A percentile compares a stretch with the other conserved stretches of the same genome.
These are phyloP conservation scores for Platalea minor DNA, from an alignment of 2,797 vertebrate species.

Conservation along the genomic window DNA sequence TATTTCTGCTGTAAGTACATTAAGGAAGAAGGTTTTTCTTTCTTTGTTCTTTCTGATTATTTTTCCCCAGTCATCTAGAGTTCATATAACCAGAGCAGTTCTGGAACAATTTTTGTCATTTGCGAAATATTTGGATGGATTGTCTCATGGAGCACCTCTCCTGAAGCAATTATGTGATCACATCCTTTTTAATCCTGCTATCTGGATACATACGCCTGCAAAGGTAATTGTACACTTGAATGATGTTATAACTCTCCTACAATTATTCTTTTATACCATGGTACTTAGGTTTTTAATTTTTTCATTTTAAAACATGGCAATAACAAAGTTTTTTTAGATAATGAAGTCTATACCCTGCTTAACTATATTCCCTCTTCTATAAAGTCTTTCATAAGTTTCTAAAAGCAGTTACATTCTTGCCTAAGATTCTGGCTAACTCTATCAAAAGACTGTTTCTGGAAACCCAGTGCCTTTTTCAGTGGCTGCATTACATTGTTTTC, in stretches of 20 bases:
- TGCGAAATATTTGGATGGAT: conserved; percentile 95
- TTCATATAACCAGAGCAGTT: conserved; percentile 92
- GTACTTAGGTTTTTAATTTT: background rate
- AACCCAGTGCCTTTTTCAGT: background rate
- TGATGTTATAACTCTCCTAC: background rate
- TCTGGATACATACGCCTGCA: conserved; percentile 98
- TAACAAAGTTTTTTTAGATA: background rate
- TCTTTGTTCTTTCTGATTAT: conserved; percentile 12
- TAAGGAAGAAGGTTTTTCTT: background rate
- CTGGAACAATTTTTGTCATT: conserved; percentile 97
- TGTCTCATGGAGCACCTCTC: conserved; percentile 92
- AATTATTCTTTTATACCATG: background rate
- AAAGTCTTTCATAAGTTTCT: background rate
- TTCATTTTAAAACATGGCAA: background rate
- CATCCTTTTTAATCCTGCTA: conserved; percentile 90
- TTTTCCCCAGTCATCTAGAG: conserved; percentile 86
- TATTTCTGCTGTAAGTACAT: background rate
- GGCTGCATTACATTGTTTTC: background rate
- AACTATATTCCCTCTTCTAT: background rate
- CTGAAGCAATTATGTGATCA: conserved; percentile 95
- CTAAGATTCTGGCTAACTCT: background rate
- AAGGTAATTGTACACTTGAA: conserved; percentile 79
- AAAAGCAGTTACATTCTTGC: background rate
- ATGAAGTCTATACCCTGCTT: background rate
- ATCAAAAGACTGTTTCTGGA: background rate